These are phyloP conservation scores for Colius striatus DNA, from an alignment of 2,113 vertebrate species.

Conservation along the genomic window DNA sequence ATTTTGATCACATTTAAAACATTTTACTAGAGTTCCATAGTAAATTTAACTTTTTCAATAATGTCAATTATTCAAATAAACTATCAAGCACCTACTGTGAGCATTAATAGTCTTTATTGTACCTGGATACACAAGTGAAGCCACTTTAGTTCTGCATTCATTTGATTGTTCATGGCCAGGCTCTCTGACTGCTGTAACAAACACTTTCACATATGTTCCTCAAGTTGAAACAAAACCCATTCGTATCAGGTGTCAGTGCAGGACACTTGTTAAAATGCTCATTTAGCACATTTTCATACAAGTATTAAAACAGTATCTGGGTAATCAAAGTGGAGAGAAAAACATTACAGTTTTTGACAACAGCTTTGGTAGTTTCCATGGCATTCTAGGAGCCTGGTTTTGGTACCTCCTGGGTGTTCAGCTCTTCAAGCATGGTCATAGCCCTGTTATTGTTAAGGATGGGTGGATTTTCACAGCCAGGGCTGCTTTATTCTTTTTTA, in stretches of 20 bases:
- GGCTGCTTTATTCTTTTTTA: neutral
- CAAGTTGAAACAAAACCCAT: neutral
- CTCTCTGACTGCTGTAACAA: neutral
- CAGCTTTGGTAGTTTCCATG: neutral
- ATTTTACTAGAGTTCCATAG: neutral
- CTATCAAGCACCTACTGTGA: neutral
- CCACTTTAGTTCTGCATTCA: neutral
- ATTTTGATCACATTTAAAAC: neutral
- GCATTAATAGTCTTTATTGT: neutral
- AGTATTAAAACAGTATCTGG: neutral
- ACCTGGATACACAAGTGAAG: neutral
- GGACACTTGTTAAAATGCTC: neutral
- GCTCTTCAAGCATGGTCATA: neutral
- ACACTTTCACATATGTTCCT: neutral
- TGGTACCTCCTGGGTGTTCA: neutral
- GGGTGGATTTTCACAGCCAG: neutral
- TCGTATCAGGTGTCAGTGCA: neutral
- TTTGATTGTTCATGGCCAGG: neutral
- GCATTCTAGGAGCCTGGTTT: neutral
- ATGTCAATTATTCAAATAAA: neutral
- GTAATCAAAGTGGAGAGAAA: neutral
- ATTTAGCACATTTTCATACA: neutral
- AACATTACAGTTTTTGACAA: rapidly evolving
- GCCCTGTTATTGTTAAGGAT: neutral
- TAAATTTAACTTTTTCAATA: neutral